Percentiles rank a stretch among this genome's conserved stretches.
Evolutionary conservation across 92 coral and sea anemone species (phyloP).

Genomic region (Muricea muricata): DNA sequence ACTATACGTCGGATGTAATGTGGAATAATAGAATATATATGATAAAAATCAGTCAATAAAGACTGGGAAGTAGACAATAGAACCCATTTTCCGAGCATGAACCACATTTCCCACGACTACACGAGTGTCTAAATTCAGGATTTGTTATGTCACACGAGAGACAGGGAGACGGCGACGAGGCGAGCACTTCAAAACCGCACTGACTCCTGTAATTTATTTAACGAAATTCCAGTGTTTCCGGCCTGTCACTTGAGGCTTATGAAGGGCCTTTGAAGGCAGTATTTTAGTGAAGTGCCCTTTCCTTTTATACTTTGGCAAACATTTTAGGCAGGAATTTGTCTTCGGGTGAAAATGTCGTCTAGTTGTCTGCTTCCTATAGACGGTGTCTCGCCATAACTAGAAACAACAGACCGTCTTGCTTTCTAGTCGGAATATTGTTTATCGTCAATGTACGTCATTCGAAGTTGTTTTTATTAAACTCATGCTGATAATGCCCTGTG

Average conservation of each 20-base stretch:
- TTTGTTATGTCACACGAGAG: not conserved
- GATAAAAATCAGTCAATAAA: no score
- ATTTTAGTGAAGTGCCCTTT: not conserved
- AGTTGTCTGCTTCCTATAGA: not conserved
- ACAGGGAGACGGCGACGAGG: slow-evolving; percentile 2
- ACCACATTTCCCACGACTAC: not conserved
- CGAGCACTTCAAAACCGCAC: not conserved
- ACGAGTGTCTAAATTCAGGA: not conserved
- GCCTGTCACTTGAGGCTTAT: slow-evolving; percentile 5
- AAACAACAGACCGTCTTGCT: not conserved
- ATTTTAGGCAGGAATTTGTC: slow-evolving; percentile 14
- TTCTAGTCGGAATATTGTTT: not conserved
- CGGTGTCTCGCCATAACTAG: not conserved
- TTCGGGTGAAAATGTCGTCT: slow-evolving; percentile 11
- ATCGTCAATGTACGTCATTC: slow-evolving; percentile 3
- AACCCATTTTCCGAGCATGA: not conserved
- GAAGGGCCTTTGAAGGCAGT: not conserved
- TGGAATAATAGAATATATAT: no score
- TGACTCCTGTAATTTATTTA: slow-evolving; percentile 4
- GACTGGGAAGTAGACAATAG: no score
- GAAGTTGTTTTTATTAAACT: slow-evolving; percentile 2
- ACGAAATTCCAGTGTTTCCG: slow-evolving; percentile 27
- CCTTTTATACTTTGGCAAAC: not conserved
- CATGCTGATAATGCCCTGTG: slow-evolving; percentile 19
- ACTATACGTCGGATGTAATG: no score